Evolutionary conservation across 1,140 invertebrate species (phyloP).

Genomic region (Mercenaria mercenaria): DNA sequence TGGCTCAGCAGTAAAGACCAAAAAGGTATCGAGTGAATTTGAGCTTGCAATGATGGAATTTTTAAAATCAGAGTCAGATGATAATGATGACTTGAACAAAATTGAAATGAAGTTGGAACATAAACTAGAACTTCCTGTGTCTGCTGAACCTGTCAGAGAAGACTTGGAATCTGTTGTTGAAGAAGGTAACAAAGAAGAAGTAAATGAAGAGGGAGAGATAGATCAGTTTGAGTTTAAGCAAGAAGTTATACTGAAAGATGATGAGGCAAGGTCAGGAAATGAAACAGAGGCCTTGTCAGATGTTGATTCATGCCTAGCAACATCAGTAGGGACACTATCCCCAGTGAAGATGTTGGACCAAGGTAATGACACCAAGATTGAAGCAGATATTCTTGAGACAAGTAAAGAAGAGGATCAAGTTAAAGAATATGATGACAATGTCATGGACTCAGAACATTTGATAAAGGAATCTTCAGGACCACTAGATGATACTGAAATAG

Average conservation of each 20-base stretch:
- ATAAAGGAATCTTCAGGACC: background rate
- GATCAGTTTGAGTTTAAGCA: background rate
- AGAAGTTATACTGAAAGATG: background rate
- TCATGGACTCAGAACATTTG: background rate
- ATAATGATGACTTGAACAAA: background rate
- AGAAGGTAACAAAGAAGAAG: background rate
- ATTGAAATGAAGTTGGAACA: background rate
- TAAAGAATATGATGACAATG: background rate
- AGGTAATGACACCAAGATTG: background rate
- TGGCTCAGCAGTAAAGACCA: background rate
- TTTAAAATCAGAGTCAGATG: background rate
- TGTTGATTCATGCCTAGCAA: constrained; percentile 36
- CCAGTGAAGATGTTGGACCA: background rate
- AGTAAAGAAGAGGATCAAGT: background rate
- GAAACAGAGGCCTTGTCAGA: background rate
- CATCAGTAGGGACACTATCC: constrained; percentile 7
- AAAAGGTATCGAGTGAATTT: constrained; percentile 17
- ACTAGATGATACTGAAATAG: background rate
- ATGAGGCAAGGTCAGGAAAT: background rate
- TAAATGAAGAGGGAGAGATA: background rate
- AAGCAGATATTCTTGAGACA: background rate
- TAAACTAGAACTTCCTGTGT: background rate
- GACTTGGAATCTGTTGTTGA: background rate
- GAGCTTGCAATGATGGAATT: constrained; percentile 4
- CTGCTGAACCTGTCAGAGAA: background rate